These are phyloP conservation scores for Lophotriccus pileatus DNA, from an alignment of 2,797 vertebrate species.

Conservation along the genomic window DNA sequence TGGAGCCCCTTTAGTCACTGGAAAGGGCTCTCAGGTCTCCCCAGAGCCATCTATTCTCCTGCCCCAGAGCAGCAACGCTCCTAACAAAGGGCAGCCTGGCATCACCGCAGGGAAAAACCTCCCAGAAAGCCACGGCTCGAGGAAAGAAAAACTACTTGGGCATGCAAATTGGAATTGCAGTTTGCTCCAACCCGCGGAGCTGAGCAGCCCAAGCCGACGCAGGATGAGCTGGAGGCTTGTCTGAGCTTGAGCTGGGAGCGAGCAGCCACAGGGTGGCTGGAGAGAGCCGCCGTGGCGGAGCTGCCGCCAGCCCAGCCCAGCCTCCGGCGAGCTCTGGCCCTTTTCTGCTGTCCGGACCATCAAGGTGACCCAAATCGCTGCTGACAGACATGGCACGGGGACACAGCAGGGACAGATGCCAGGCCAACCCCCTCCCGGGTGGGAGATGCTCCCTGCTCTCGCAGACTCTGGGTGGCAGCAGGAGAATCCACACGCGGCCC, in stretches of 20 bases:
- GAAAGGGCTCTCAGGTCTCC: neutral
- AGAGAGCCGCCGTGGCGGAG: conserved; percentile 16
- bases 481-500: neutral
- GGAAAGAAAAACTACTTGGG: neutral
- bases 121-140: neutral
- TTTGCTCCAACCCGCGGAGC: neutral
- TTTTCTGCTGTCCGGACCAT: neutral
- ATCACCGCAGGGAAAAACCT: neutral
- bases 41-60: neutral
- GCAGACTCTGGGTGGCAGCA: neutral
- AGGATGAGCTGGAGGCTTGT: neutral
- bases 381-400: neutral
- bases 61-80: neutral
- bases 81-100: neutral
- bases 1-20: neutral
- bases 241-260: neutral
- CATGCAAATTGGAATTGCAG: neutral
- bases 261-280: conserved; percentile 67
- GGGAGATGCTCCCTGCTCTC: neutral
- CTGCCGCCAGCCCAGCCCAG: neutral
- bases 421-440: neutral
- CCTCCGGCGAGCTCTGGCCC: neutral
- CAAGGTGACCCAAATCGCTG: neutral
- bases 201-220: neutral
- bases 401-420: neutral